Percentiles rank a stretch among this genome's conserved stretches.
phyloP scores from a whole-genome alignment of 2,888 invertebrate genomes.

The Drosophila suboccidentalis region DNA sequence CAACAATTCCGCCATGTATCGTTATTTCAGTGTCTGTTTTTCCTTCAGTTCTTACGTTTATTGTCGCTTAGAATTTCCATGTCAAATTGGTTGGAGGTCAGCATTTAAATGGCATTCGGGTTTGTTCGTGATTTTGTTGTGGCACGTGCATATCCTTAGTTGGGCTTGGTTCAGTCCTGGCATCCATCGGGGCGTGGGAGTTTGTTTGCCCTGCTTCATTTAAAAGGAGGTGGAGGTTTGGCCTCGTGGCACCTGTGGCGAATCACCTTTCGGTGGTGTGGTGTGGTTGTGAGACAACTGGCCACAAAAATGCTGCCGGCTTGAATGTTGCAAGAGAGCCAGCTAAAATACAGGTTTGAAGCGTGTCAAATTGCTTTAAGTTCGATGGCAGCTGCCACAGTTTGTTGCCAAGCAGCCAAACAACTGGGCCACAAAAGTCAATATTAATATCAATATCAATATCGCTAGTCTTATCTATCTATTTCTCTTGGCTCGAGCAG shows the following conservation, averaged over 20 bases:
- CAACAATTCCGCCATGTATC: slow-evolving; percentile 19
- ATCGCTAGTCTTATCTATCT: slow-evolving; percentile 7
- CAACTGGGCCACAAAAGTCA: slow-evolving; percentile 52
- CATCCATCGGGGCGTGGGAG: slow-evolving; percentile 20
- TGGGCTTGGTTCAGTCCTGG: slow-evolving; percentile 11
- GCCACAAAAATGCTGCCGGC: slow-evolving; percentile 40
- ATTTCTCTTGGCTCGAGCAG: background rate
- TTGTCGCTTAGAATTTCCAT: slow-evolving; percentile 48
- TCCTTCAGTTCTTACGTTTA: slow-evolving; percentile 22
- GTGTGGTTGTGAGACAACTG: slow-evolving; percentile 41
- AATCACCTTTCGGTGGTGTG: slow-evolving; percentile 35
- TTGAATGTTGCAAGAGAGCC: slow-evolving; percentile 70
- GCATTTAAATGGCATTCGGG: slow-evolving; percentile 10
- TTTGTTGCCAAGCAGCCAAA: slow-evolving; percentile 26
- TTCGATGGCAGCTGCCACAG: slow-evolving; percentile 50
- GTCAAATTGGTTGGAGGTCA: slow-evolving; percentile 42
- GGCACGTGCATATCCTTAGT: slow-evolving; percentile 51
- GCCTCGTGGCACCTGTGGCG: slow-evolving; percentile 59
- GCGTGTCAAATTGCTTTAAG: slow-evolving; percentile 67
- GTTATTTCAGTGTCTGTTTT: slow-evolving; percentile 27
- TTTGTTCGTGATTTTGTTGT: slow-evolving; percentile 22
- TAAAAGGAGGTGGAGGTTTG: slow-evolving; percentile 15
- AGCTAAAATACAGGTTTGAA: slow-evolving; percentile 64
- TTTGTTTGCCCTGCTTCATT: slow-evolving; percentile 15
- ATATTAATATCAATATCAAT: slow-evolving; percentile 61